Conservation (phyloP, 2,113 vertebrate genomes). For the Mohoua ochrocephala region DNA sequence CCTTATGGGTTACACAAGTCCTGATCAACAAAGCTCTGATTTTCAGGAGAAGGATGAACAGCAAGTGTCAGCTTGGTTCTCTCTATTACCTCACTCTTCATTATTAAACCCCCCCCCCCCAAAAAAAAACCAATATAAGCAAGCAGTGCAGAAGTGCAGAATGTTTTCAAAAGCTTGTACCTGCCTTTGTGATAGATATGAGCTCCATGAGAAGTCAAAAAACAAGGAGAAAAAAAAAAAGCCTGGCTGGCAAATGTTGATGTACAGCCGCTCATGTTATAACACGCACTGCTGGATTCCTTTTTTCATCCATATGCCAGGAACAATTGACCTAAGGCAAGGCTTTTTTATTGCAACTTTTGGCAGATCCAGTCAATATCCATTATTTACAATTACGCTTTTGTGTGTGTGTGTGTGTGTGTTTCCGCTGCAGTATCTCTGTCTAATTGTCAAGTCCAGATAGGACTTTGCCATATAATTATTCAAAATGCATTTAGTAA, state of each 20-base stretch:
- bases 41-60: neutral
- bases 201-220: neutral
- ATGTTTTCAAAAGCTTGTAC: neutral
- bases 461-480: neutral
- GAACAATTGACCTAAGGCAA: slow-evolving; percentile 18
- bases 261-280: neutral
- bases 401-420: neutral
- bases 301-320: neutral
- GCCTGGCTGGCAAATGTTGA: neutral
- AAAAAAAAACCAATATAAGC: neutral
- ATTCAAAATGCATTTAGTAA: slow-evolving; percentile 13
- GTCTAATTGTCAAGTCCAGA: neutral
- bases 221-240: neutral
- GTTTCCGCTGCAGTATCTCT: neutral
- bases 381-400: neutral
- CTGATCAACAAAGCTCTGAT: neutral
- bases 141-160: neutral
- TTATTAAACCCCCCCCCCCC: neutral
- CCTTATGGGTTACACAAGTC: neutral
- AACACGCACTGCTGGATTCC: neutral
- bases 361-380: slow-evolving; percentile 16
- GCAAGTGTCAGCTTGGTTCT: neutral
- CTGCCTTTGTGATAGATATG: neutral
- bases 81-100: neutral
- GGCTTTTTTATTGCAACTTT: slow-evolving; percentile 1